phyloP scores from a whole-genome alignment of 2,888 invertebrate species.

The Ectemnius continuus region DNA sequence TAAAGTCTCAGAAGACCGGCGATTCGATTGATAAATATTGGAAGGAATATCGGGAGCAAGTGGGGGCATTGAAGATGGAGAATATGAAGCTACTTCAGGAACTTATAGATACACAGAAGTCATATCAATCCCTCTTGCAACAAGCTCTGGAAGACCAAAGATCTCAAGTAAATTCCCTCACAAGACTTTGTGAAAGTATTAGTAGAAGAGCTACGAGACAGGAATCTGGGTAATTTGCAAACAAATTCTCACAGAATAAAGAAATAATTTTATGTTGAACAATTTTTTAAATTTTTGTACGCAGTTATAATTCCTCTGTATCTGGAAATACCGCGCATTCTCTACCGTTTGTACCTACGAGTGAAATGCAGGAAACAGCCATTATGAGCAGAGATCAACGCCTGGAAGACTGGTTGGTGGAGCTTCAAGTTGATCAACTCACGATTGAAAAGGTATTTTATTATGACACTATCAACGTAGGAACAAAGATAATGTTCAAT shows the following conservation, averaged over 20 bases:
- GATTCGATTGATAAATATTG: slow-evolving; percentile 77
- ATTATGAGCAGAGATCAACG: slow-evolving; percentile 77
- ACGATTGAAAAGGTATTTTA: slow-evolving; percentile 82
- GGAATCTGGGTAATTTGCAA: slow-evolving; percentile 64
- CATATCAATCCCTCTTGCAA: slow-evolving; percentile 85
- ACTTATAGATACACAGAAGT: slow-evolving; percentile 86
- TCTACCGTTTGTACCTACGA: slow-evolving; percentile 68
- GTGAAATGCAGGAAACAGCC: slow-evolving; percentile 69
- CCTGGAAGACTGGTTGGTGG: slow-evolving; percentile 86
- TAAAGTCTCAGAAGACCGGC: slow-evolving; percentile 81
- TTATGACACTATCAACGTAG: slow-evolving; percentile 6
- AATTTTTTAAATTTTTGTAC: background rate
- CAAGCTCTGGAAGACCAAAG: slow-evolving; percentile 85
- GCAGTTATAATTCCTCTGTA: slow-evolving; percentile 64
- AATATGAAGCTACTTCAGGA: slow-evolving; percentile 85
- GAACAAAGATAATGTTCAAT: background rate
- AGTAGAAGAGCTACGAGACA: slow-evolving; percentile 64
- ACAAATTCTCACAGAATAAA: background rate
- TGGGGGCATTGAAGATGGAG: slow-evolving; percentile 77
- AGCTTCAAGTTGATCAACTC: slow-evolving; percentile 84
- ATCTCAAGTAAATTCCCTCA: slow-evolving; percentile 81
- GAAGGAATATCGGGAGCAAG: slow-evolving; percentile 78
- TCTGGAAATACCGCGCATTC: slow-evolving; percentile 58
- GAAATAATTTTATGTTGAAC: background rate
- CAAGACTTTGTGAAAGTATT: slow-evolving; percentile 76